phyloP scores from a whole-genome alignment of 2,113 vertebrate genomes.

The Stegastes partitus region DNA sequence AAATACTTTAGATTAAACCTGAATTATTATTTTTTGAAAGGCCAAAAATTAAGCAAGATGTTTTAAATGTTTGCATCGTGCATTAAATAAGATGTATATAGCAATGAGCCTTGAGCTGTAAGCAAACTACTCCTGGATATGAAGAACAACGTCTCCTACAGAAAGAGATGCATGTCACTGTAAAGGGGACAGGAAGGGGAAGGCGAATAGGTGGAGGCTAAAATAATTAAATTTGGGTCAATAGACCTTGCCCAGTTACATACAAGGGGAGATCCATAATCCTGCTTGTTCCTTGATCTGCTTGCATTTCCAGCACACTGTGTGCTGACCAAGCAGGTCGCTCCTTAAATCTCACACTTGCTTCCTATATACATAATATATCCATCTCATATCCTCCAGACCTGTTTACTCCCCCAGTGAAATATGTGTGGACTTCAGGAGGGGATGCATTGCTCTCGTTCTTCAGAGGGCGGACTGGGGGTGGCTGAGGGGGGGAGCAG shows the following conservation, averaged over 20 bases:
- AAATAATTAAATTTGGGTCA: conserved; percentile 83
- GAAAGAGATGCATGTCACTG: conserved; percentile 42
- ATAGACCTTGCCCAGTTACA: conserved; percentile 80
- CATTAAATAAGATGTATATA: conserved; percentile 5
- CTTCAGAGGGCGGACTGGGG: conserved; percentile 40
- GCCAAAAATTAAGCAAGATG: background rate
- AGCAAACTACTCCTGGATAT: background rate
- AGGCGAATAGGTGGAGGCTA: conserved; percentile 40
- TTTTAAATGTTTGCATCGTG: background rate
- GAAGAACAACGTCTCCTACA: conserved; percentile 18
- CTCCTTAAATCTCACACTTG: conserved; percentile 74
- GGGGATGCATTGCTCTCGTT: conserved; percentile 60
- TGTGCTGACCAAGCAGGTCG: conserved; percentile 83
- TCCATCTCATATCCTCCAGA: conserved; percentile 65
- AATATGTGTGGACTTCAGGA: conserved; percentile 67
- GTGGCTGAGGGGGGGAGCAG: conserved; percentile 29
- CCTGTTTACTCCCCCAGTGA: conserved; percentile 68
- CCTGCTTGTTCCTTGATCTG: conserved; percentile 74
- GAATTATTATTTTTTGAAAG: background rate
- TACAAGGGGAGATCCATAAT: conserved; percentile 80
- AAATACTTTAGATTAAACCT: background rate
- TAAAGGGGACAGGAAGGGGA: conserved; percentile 47
- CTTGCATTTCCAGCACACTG: conserved; percentile 74
- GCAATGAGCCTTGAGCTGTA: background rate
- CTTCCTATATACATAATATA: conserved; percentile 82